Evolutionary conservation across 2,888 invertebrate species (phyloP), one percentile per base, ranked within the genome.

Genomic region (Drosophila peninsularis): DNA sequence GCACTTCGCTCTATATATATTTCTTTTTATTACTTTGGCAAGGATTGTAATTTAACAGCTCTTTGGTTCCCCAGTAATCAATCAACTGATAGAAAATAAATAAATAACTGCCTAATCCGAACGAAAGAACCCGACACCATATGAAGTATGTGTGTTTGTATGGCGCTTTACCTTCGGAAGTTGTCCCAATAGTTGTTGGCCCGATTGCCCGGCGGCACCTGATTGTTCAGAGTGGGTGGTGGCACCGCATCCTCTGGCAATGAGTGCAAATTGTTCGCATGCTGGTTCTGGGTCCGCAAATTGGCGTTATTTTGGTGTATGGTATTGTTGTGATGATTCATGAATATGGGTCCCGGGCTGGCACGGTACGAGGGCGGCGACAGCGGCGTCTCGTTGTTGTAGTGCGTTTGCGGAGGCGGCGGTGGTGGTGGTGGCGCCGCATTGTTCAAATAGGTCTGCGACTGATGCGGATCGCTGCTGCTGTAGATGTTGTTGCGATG

Each of bases 111-210:
- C 19, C 75, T 74, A 67, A 55, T 62, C 54, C 74, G 36, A 56
- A 65, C 14, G 30, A 67, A 60, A 37, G 44, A 57, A 53, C 68
- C 63, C 61, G 69, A 69, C 63, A 75, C 78, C 78, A 72, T 36
- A 42, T 41, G 1, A 30, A 45, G 42, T 56, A 30, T 55, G 52
- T 41, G 60, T 52, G 5, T 41, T 57, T 50, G 45, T 60, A 30
- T 56, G 72, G 61, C 62, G 79, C 47, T 75, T 75, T 95, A 97
- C 97, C 97, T 97, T 93, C 97, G 94, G 92, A 98, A 97, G 93
- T 98, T 97, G 91, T 98, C 97, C 97, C 97, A 97, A 92, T 97
- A 98, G 93, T 98, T 98, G 92, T 98, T 98, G 62, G 97, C 97
- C 76, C 97, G 94, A 92, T 96, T 97, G 32, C 97, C 97, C 37